phyloP scores from a whole-genome alignment of 2,113 vertebrate species.

The Heterochromis multidens region DNA sequence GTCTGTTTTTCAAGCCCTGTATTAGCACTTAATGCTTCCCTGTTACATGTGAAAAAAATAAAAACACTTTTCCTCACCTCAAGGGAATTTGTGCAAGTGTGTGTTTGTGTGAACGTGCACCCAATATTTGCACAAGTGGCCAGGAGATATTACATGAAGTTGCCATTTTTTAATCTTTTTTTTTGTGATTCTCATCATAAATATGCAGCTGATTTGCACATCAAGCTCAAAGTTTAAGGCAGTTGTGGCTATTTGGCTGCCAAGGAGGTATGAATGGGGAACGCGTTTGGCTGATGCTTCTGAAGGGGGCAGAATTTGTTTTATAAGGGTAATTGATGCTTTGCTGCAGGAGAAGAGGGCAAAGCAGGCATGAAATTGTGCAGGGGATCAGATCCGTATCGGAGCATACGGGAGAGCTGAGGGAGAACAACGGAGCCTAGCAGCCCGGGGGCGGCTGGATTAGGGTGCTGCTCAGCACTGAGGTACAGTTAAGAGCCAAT shows the following conservation, averaged over 20 bases:
- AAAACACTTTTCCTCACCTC: neutral
- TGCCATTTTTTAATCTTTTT: constrained; percentile 7
- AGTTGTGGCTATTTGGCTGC: constrained; percentile 8
- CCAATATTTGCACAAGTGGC: neutral
- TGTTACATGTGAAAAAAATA: constrained; percentile 5
- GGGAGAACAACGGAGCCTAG: constrained; percentile 63
- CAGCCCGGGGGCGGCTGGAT: constrained; percentile 65
- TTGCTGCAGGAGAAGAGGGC: constrained; percentile 75
- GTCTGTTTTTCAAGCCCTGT: constrained; percentile 15
- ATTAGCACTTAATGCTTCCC: constrained; percentile 35
- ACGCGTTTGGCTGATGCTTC: constrained; percentile 42
- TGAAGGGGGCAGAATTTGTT: constrained; percentile 73
- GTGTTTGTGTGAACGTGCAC: neutral
- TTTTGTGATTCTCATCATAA: neutral
- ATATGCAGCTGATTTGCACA: neutral
- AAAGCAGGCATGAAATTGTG: constrained; percentile 85
- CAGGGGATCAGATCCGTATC: constrained; percentile 78
- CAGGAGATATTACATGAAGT: neutral
- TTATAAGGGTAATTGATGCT: constrained; percentile 78
- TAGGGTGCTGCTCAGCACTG: constrained; percentile 72
- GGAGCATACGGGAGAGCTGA: constrained; percentile 59
- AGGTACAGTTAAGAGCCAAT: constrained; percentile 81
- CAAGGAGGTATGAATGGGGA: neutral
- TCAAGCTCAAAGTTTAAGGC: constrained; percentile 8
- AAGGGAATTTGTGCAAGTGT: constrained; percentile 4